Percentiles rank a stretch among this genome's conserved stretches.
These are phyloP conservation scores for Zaprionus kolodkinae DNA, from an alignment of 1,140 invertebrate genomes.

Conservation along the genomic window DNA sequence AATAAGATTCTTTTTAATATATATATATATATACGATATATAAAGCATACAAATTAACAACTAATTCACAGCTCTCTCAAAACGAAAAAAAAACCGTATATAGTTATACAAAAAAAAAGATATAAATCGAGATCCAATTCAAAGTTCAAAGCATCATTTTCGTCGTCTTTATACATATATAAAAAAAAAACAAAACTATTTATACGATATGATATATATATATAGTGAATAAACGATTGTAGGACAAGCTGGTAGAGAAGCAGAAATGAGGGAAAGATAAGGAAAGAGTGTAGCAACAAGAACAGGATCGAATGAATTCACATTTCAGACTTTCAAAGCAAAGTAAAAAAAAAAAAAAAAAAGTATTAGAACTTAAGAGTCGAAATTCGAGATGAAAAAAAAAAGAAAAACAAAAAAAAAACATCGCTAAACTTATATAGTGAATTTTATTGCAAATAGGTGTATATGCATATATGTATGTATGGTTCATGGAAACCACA, in stretches of 20 bases:
- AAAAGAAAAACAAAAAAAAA: constrained; percentile 20
- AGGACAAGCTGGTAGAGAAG: neutral
- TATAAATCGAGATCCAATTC: constrained; percentile 36
- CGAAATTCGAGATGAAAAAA: constrained; percentile 27
- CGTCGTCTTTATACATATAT: constrained; percentile 69
- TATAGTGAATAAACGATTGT: constrained; percentile 39
- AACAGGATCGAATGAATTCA: constrained; percentile 60
- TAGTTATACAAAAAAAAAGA: constrained; percentile 4
- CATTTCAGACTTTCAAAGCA: constrained; percentile 80
- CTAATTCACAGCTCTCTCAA: constrained; percentile 29
- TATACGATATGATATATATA: constrained; percentile 40
- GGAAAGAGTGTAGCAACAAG: neutral
- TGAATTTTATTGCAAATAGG: constrained; percentile 69
- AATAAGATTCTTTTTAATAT: constrained; percentile 21
- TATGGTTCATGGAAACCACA: constrained; percentile 20
- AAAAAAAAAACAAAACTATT: constrained; percentile 54
- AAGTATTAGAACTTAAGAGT: constrained; percentile 47
- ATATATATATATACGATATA: constrained; percentile 31
- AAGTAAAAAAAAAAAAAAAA: constrained; percentile 57
- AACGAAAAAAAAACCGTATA: constrained; percentile 27
- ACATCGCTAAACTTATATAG: constrained; percentile 48
- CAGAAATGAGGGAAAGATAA: too few relatives aligned
- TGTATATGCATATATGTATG: constrained; percentile 24
- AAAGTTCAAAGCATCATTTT: constrained; percentile 77
- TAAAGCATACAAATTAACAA: constrained; percentile 22